A percentile compares a stretch with the other conserved stretches of the same genome.
Evolutionary conservation across 2,113 vertebrate species (phyloP).

Genomic region (Tyrannus savana): DNA sequence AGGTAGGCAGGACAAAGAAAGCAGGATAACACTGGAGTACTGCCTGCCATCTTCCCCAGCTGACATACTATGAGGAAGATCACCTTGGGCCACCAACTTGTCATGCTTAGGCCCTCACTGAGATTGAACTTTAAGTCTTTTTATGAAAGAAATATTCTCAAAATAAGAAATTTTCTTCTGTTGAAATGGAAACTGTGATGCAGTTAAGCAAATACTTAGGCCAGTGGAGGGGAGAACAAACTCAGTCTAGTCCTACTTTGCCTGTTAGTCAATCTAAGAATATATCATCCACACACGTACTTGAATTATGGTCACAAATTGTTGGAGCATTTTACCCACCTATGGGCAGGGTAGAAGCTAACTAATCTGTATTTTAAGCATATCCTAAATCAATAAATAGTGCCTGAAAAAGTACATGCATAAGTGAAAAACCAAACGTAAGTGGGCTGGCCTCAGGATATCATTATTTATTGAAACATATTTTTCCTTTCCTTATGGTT

Average conservation of each 20-base stretch:
- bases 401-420: not conserved
- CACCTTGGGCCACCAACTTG: not conserved
- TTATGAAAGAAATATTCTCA: not conserved
- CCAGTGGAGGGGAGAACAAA: not conserved
- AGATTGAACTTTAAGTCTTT: not conserved
- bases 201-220: not conserved
- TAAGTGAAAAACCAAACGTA: conserved; percentile 2
- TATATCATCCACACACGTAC: not conserved
- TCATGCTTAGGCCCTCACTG: not conserved
- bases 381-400: conserved; percentile 1
- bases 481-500: conserved; percentile 12
- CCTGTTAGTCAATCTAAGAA: not conserved
- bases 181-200: not conserved
- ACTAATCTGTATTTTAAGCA: conserved; percentile 14
- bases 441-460: conserved; percentile 5
- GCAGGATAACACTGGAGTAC: not conserved
- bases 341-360: not conserved
- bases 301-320: not conserved
- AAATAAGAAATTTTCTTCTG: not conserved
- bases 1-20: not conserved
- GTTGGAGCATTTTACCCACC: not conserved
- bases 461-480: conserved; percentile 35
- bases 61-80: not conserved
- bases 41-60: not conserved
- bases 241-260: not conserved